These are phyloP conservation scores for Campoplex capitator DNA, from an alignment of 2,888 invertebrate genomes.

Conservation along the genomic window DNA sequence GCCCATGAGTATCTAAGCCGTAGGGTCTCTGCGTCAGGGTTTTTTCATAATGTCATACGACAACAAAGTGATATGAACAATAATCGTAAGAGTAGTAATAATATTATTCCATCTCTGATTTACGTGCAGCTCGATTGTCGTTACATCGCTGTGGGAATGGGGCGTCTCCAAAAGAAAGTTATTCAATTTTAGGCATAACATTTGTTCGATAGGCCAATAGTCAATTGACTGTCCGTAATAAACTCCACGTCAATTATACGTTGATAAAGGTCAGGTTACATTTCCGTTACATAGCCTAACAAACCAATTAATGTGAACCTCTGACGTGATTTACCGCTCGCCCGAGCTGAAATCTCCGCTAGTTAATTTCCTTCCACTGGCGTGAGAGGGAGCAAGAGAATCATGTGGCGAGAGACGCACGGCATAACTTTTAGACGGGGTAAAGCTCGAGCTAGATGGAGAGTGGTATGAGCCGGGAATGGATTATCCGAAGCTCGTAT, in stretches of 20 bases:
- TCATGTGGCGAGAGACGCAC: constrained; percentile 46
- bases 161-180: background rate
- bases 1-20: background rate
- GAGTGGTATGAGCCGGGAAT: constrained; percentile 52
- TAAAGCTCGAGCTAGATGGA: constrained; percentile 32
- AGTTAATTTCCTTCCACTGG: constrained; percentile 54
- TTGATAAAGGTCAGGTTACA: constrained; percentile 49
- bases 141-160: background rate
- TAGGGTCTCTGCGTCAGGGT: background rate
- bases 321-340: constrained; percentile 50
- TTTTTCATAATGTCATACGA: background rate
- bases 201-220: constrained; percentile 3
- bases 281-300: constrained; percentile 52
- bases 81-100: background rate
- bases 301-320: constrained; percentile 57
- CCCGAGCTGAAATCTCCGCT: constrained; percentile 45
- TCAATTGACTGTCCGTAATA: constrained; percentile 21
- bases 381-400: constrained; percentile 25
- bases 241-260: constrained; percentile 45
- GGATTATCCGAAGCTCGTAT: constrained; percentile 58
- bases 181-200: background rate
- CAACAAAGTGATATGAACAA: background rate
- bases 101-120: background rate
- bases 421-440: constrained; percentile 55
- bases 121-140: background rate